Conservation (phyloP, 2,113 vertebrate species). For the Saguinus imperator region DNA sequence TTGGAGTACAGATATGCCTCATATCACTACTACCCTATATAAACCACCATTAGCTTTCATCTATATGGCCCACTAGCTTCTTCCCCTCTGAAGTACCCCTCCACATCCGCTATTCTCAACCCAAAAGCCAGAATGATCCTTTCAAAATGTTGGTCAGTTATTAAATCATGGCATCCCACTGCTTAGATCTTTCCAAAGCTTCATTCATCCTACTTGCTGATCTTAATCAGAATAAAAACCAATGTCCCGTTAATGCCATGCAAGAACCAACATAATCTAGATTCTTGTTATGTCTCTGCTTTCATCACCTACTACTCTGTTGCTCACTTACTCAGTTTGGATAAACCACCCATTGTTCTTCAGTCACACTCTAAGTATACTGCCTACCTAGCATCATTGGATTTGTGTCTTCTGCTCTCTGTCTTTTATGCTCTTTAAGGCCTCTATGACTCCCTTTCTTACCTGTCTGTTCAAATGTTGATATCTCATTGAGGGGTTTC, state of each 20-base stretch:
- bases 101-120: background rate
- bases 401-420: background rate
- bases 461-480: background rate
- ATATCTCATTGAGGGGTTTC: background rate
- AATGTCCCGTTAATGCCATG: background rate
- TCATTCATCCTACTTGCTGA: rapidly evolving
- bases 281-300: background rate
- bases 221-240: background rate
- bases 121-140: background rate
- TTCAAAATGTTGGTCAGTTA: background rate
- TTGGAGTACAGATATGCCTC: background rate
- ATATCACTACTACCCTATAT: too few relatives aligned
- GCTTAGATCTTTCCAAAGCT: background rate
- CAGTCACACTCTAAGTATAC: background rate
- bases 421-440: background rate
- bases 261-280: background rate
- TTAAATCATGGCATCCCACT: background rate
- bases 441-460: background rate
- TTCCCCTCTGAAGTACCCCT: background rate
- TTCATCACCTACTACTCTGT: background rate
- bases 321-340: background rate
- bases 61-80: too few relatives aligned
- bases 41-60: background rate
- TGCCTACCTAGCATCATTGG: background rate
- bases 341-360: background rate